A percentile compares a stretch with the other conserved stretches of the same genome.
These are phyloP conservation scores for Glyphotaelius pellucidus DNA, from an alignment of 2,888 invertebrate species.

Conservation along the genomic window DNA sequence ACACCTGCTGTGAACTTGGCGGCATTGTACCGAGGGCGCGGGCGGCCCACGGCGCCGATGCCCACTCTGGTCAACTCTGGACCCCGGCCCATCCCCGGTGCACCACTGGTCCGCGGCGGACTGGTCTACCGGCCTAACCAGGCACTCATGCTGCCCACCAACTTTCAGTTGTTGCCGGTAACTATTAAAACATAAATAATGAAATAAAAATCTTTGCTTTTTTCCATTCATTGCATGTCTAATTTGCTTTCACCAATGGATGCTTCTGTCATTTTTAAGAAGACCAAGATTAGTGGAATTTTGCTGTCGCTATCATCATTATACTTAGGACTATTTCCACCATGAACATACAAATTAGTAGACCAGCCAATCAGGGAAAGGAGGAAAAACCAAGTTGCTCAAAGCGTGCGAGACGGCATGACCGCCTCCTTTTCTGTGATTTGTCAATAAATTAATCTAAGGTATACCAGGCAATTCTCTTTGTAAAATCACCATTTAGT, in stretches of 20 bases:
- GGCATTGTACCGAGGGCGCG: slow-evolving; percentile 69
- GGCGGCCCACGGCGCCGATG: slow-evolving; percentile 67
- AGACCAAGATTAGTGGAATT: background rate
- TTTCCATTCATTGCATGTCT: background rate
- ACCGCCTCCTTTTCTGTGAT: too few relatives aligned
- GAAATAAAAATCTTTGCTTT: too few relatives aligned
- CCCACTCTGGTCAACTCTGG: slow-evolving; percentile 11
- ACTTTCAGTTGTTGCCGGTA: slow-evolving; percentile 82
- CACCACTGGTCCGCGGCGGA: slow-evolving; percentile 76
- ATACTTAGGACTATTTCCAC: too few relatives aligned
- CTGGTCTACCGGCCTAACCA: slow-evolving; percentile 83
- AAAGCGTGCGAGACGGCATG: too few relatives aligned
- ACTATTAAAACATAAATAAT: slow-evolving; percentile 60
- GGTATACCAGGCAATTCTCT: too few relatives aligned
- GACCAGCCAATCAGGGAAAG: too few relatives aligned
- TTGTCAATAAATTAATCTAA: too few relatives aligned
- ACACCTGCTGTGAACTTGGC: slow-evolving; percentile 70
- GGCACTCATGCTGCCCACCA: slow-evolving; percentile 77
- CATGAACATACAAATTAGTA: too few relatives aligned
- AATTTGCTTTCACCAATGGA: background rate
- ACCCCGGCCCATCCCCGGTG: slow-evolving; percentile 70
- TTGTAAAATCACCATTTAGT: too few relatives aligned
- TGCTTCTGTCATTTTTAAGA: background rate
- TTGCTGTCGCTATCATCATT: background rate
- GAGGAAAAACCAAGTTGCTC: too few relatives aligned